Percentiles rank a stretch among this genome's conserved stretches.
phyloP scores from a whole-genome alignment of 64 coral and sea anemone species.

The Pachyseris speciosa region DNA sequence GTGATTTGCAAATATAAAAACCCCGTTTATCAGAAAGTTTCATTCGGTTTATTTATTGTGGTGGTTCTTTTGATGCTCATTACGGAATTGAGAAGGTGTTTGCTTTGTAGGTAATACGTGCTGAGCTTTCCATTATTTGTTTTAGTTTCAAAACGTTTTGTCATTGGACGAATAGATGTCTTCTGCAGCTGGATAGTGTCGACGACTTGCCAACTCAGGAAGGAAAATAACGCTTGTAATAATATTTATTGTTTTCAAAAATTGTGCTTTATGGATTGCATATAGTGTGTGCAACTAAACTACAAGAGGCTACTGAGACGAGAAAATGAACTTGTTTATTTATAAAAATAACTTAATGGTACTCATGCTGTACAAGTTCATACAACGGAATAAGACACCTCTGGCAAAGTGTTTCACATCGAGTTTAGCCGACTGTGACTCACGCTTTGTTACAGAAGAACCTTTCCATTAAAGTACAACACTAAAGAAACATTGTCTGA shows the following conservation, averaged over 20 bases:
- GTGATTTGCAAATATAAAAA: constrained; percentile 76
- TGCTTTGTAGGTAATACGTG: neutral
- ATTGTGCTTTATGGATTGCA: too few species aligned
- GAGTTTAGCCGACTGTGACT: too few species aligned
- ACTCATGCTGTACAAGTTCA: neutral
- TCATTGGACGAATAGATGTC: too few species aligned
- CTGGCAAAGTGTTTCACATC: too few species aligned
- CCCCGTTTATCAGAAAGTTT: constrained; percentile 85
- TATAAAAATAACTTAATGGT: neutral
- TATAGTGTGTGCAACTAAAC: too few species aligned
- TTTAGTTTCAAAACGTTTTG: neutral
- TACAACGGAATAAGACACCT: neutral
- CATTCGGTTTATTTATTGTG: constrained; percentile 67
- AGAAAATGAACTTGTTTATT: constrained; percentile 18
- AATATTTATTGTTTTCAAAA: too few species aligned
- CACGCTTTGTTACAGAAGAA: too few species aligned
- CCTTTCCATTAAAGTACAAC: too few species aligned
- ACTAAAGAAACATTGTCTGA: too few species aligned
- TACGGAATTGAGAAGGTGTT: neutral
- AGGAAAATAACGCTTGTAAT: too few species aligned
- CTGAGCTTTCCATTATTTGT: neutral
- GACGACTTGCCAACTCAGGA: too few species aligned
- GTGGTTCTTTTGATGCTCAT: constrained; percentile 7
- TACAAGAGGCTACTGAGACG: neutral
- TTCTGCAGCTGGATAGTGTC: too few species aligned